Base-by-base conservation (phyloP, 2,797 vertebrate genomes). In the Diplodus puntazzo region DNA sequence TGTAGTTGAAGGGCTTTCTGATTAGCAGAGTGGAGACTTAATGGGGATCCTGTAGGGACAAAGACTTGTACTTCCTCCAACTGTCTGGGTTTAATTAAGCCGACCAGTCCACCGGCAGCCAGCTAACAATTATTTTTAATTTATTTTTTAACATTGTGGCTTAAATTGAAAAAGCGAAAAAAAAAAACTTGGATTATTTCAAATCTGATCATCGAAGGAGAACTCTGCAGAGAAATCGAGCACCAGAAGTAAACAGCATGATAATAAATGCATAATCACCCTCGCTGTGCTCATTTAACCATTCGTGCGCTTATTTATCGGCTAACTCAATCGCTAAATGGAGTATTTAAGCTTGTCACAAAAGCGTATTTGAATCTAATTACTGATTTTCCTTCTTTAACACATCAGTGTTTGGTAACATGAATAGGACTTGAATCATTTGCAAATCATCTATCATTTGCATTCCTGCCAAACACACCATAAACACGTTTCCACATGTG, bases 401-500 rank as follows among this genome's bases (percentile, higher is more conserved):
- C 70, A 68, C 70, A 83, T 65, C 68, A 74, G 61, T 43, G 11
- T 69, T 78, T n/a, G 16, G 75, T 81, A 86, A 88, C 65, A 68
- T 81, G 64, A 89, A 90, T 72, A 65, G 71, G 67, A 89, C 83
- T 81, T 78, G 85, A 88, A 92, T 91, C 60, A 92, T 90, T 92
- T 85, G 68, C 21, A 18, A 90, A 90, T 93, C 75, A 86, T 88
- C 82, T 92, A 87, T 92, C 85, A 83, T 91, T 89, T 89, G 76
- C 80, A 75, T 88, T 91, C 84, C 89, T 77, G 74, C 89, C 83
- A 90, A 91, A 89, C 60, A 73, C 83, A 77, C 80, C 75, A 80
- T 82, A 92, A 93, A 91, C 92, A 89, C 90, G 94, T 95, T 92
- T 86, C 89, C 84, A 89, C 94, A 90, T 91, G 94, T 73, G 78